phyloP scores from a whole-genome alignment of 1,140 invertebrate species.

The Meteorus sp. region DNA sequence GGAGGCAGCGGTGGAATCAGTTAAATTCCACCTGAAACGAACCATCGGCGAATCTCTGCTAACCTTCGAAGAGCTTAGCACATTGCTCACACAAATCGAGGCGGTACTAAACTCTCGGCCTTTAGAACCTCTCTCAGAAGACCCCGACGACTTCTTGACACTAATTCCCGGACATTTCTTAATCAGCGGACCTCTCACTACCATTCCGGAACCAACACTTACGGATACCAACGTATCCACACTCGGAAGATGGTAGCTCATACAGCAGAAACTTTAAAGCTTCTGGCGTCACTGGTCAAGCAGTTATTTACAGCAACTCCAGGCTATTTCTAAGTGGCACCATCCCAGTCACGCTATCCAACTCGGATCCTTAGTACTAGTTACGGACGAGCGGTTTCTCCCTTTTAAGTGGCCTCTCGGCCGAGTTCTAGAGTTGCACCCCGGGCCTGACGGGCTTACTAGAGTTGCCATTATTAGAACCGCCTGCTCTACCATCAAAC shows the following conservation, averaged over 20 bases:
- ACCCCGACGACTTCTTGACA: background rate
- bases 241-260: background rate
- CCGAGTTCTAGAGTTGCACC: background rate
- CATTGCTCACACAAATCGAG: slow-evolving; percentile 33
- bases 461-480: background rate
- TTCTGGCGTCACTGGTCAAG: background rate
- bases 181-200: background rate
- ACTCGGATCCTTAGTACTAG: background rate
- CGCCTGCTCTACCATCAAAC: background rate
- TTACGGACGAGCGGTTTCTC: background rate
- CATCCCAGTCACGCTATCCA: background rate
- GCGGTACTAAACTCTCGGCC: slow-evolving; percentile 34
- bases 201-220: background rate
- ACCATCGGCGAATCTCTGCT: slow-evolving; percentile 26
- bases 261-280: background rate
- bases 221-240: background rate
- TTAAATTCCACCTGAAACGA: slow-evolving; percentile 37
- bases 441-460: background rate
- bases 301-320: background rate
- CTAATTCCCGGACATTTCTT: background rate
- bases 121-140: slow-evolving; percentile 8
- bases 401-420: background rate
- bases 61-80: slow-evolving; percentile 33
- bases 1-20: slow-evolving; percentile 33
- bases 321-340: background rate